Evolutionary conservation across 2,113 vertebrate species (phyloP), one percentile per base, ranked within the genome.

Genomic region (Pseudopipra pipra): DNA sequence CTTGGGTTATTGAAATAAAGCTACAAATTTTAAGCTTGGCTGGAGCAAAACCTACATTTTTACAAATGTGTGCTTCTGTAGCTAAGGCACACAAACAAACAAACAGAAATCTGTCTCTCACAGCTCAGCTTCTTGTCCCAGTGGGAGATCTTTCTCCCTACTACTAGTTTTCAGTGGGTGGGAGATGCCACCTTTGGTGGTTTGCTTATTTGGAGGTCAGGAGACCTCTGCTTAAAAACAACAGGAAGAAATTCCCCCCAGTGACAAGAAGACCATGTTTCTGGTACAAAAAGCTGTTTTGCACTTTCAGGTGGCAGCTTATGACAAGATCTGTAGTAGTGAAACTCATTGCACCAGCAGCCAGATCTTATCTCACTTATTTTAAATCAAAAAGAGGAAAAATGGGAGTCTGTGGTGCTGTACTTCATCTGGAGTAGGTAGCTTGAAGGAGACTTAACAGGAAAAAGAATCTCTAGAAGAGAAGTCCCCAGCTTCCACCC

Each of bases 61-160:
- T 74, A 71, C 79, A 77, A 94, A 88, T 92, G 65, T 74, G 92
- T 56, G 23, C 14, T 84, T 84, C 61, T 63, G 91, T 90, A 92
- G 77, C 90, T 90, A 84, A 90, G 73, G 14, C 91, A 74, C 12
- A 87, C 30, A 85, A 81, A 56, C 72, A 96, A 86, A 62, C 15
- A 72, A 92, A 82, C 55, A 94, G 91, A 70, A 58, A 86, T 77
- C 46, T 77, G 18, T 77, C 95, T 86, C 83, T 95, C 75, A 73
- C 71, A 70, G 63, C 58, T 85, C 52, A 59, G 35, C 31, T 92
- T 92, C 68, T 71, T 39, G 62, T 52, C 51, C 37, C 46, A 54
- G 4, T 21, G 41, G 55, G 46, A 59, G 18, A 6, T 30, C 31
- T 84, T 63, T 78, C 61, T 67, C 43, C 62, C 87, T 67, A 56